Percentiles rank a stretch among this genome's conserved stretches.
Conservation (phyloP, 2,888 invertebrate species). For the Trisateles emortualis region DNA sequence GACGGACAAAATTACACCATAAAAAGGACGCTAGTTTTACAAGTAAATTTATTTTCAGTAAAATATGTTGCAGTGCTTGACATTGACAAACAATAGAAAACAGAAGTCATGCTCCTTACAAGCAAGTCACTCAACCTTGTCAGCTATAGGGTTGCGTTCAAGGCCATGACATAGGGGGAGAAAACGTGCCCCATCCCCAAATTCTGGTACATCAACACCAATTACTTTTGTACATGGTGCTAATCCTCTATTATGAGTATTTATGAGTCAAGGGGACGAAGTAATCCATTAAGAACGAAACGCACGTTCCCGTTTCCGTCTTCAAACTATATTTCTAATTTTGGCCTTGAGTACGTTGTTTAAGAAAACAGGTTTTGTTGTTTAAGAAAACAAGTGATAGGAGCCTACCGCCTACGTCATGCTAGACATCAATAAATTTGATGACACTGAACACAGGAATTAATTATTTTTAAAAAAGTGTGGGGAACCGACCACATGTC, state of each 20-base stretch:
- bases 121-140: slow-evolving; percentile 4
- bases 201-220: background rate
- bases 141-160: slow-evolving; percentile 12
- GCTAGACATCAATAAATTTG: background rate
- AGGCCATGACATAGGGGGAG: slow-evolving; percentile 8
- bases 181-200: background rate
- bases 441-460: slow-evolving; percentile 4
- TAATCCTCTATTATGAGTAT: background rate
- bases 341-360: slow-evolving; percentile 7
- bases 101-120: slow-evolving; percentile 2
- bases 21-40: background rate
- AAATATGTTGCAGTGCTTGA: background rate
- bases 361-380: background rate
- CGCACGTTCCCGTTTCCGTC: background rate
- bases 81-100: background rate
- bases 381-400: too few species aligned
- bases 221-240: background rate
- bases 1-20: background rate
- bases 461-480: too few species aligned
- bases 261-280: background rate
- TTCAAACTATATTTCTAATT: background rate
- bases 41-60: background rate
- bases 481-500: too few species aligned
- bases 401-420: too few species aligned
- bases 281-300: background rate